Base-by-base conservation (phyloP, 2,888 invertebrate species). In the Drosophila falleni region DNA sequence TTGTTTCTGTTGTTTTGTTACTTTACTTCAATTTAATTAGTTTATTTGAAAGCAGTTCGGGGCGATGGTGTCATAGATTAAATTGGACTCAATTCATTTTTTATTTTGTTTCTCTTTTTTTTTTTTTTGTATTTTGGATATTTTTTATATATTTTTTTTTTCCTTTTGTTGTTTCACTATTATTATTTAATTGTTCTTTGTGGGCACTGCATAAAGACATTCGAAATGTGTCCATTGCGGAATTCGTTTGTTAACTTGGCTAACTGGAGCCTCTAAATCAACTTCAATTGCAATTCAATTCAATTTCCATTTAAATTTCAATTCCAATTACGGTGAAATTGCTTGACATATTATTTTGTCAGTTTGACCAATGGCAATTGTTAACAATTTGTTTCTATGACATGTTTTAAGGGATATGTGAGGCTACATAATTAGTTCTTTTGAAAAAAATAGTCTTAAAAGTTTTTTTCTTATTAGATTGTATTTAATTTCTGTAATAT, bases 21-120 rank as follows among this genome's bases (percentile, higher is more conserved):
- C 78, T 80, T 78, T 80, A 74, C 85, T 78, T 84, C 85, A 87
- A 87, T 84, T 84, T 89, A 84, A 84, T 84, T 89, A 84, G 84
- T 89, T 84, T 89, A 89, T 84, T 84, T 87, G 84, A 89, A 84
- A 89, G 89, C 87, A 81, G 87, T 84, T 84, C 72, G 71, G 85
- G 80, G 80, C 87, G 89, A 89, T 84, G 89, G 84, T 89, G 82
- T 88, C 89, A 88, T 81, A 84, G 89, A 89, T 89, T 89, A 89
- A 87, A 89, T 83, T 70, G 70, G 59, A 64, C 64, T 78, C 79
- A 68, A 81, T 75, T 81, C 71, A 59, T 60, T 71, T 73, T 69
- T 68, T 55, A 33, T 56, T 46, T 61, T 56, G 16, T 35, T 51
- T 42, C 55, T 65, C 47, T 61, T 51, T 64, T 58, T 53, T 23